These are phyloP conservation scores for Pseudopodoces humilis DNA, from an alignment of 2,113 vertebrate species.

Conservation along the genomic window DNA sequence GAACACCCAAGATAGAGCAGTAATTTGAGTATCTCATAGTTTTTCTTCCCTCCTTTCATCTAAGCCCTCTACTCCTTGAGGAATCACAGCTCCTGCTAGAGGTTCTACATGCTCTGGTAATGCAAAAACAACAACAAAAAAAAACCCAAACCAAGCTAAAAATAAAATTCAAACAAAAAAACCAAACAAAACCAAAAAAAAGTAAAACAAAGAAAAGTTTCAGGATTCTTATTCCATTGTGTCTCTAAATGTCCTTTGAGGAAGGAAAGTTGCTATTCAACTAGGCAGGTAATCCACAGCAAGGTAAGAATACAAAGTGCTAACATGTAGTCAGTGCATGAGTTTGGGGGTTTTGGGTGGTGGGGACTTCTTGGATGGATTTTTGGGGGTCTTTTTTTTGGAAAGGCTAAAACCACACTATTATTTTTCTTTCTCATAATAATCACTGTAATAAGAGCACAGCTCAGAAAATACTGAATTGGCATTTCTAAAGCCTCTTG, in stretches of 20 bases:
- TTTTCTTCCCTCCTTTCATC: background rate
- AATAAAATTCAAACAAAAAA: background rate
- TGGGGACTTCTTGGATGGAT: background rate
- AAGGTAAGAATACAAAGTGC: background rate
- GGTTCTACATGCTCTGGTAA: background rate
- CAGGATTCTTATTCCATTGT: background rate
- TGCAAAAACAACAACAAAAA: background rate
- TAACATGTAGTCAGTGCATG: background rate
- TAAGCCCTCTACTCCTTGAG: background rate
- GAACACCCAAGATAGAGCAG: background rate
- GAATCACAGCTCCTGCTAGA: background rate
- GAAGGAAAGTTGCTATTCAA: background rate
- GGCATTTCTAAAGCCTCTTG: background rate
- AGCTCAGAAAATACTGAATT: constrained; percentile 1
- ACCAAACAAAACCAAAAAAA: too few species aligned
- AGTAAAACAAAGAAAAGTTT: background rate
- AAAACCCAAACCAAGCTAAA: background rate
- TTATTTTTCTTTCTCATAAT: background rate
- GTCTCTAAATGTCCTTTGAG: background rate
- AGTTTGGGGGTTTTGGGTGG: background rate
- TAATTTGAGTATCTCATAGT: too few species aligned
- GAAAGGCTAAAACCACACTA: background rate
- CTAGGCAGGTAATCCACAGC: background rate
- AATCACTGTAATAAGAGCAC: background rate
- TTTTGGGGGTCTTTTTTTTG: background rate